Evolutionary conservation across 1,140 invertebrate genomes (phyloP).

Genomic region (Macrosteles quadrilineatus): DNA sequence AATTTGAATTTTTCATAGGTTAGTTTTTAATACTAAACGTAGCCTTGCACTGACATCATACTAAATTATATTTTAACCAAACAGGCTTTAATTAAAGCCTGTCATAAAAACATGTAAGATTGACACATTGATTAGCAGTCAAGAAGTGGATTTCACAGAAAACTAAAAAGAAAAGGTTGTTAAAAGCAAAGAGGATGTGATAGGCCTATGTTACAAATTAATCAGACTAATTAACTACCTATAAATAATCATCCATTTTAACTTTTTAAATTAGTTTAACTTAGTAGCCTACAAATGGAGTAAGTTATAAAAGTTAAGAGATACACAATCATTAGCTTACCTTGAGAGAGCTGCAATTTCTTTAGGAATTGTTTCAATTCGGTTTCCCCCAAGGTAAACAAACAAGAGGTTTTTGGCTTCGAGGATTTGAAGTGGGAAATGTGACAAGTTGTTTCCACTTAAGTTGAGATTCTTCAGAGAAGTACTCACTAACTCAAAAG

Average conservation of each 20-base stretch:
- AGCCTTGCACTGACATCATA: no score
- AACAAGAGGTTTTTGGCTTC: constrained; percentile 75
- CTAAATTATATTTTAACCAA: neutral
- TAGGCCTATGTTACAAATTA: neutral
- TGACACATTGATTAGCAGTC: neutral
- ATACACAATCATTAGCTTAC: no score
- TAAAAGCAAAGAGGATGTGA: neutral
- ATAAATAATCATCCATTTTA: neutral
- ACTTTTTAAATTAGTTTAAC: neutral
- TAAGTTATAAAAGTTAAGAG: constrained; percentile 12
- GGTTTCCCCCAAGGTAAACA: constrained; percentile 89
- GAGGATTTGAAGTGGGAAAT: constrained; percentile 85
- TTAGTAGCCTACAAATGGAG: constrained; percentile 13
- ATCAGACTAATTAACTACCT: neutral
- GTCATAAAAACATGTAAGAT: neutral
- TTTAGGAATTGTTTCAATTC: constrained; percentile 75
- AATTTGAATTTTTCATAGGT: neutral
- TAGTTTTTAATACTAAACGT: neutral
- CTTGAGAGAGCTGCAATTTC: constrained; percentile 77
- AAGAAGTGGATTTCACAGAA: neutral
- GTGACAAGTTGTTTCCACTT: constrained; percentile 83
- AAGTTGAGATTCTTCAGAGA: constrained; percentile 83
- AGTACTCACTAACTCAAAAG: constrained; percentile 60
- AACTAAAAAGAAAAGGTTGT: neutral
- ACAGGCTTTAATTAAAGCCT: neutral